Base-by-base conservation (phyloP, 2,113 vertebrate species). In the Sinocyclocheilus maitianheensis region DNA sequence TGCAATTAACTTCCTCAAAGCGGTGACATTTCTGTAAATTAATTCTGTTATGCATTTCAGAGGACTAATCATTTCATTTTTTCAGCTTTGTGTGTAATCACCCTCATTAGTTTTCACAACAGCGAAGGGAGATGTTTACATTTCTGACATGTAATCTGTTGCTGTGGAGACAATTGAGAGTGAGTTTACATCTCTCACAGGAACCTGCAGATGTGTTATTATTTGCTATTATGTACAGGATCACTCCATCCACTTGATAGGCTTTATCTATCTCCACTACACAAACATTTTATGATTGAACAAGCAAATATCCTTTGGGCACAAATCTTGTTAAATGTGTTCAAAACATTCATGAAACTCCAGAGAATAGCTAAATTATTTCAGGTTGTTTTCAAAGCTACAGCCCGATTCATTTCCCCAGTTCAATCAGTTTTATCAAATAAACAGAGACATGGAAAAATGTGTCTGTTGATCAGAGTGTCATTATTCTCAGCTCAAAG, bases 111-210 rank as follows among this genome's bases (percentile, higher is more conserved):
- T 67, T 81, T 81, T 81, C 80, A 69, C 40, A 48, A 20, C 80
- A 26, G 60, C 16, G 37, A 65, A 48, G 62, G 62, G 37, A 63
- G 77, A 80, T 51, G 80, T 82, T 82, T 51, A 82, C 22, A 82
- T 69, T 69, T 82, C 40, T 82, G 80, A 82, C 79, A 67, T 81
- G 43, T 81, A 82, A 82, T 82, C 80, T 82, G 80, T 82, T 82
- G 80, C 43, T 82, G 63, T 82, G 80, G 62, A 82, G 62, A 82
- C 62, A 30, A 69, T 20, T 30, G 62, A 48, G 80, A 24, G 77
- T 24, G 80, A n/a, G 43, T 26, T 67, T 67, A 18, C 80, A 69
- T 82, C 62, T 82, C 80, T 82, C 80, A 9, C 43, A 34, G 80
- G 80, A 83, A 55, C 81, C 65, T 55, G 81, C 48, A 55, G 65